A percentile compares a stretch with the other conserved stretches of the same genome.
Conservation (phyloP, 2,113 vertebrate species). For the Raja brachyura region DNA sequence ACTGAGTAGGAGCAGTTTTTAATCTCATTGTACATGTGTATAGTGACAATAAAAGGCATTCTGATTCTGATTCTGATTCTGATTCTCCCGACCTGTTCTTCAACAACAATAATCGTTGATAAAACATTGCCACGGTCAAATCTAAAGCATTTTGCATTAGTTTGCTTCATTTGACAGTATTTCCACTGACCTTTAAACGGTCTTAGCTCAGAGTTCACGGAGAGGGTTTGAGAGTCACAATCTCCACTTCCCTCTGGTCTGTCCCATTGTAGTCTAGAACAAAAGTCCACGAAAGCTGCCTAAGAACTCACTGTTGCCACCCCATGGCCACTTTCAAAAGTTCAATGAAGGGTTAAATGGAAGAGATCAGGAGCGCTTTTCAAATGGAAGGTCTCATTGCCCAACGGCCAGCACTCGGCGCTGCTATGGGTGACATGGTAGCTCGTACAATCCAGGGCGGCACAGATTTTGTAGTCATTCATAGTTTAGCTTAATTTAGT, state of each 20-base stretch:
- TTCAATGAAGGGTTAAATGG: background rate
- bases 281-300: background rate
- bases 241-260: too few relatives aligned
- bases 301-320: background rate
- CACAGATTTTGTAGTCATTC: too few relatives aligned
- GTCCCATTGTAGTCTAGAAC: background rate
- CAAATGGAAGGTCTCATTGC: background rate
- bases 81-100: background rate
- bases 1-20: too few relatives aligned
- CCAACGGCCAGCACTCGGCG: too few relatives aligned
- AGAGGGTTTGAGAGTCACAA: background rate
- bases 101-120: background rate
- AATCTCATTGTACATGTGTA: too few relatives aligned
- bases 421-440: too few relatives aligned
- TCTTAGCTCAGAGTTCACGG: background rate
- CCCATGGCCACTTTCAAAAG: background rate
- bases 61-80: too few relatives aligned
- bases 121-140: background rate
- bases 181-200: background rate
- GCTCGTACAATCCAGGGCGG: too few relatives aligned
- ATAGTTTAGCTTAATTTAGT: too few relatives aligned
- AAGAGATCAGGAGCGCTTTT: background rate
- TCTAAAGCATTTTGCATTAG: background rate
- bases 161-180: background rate
- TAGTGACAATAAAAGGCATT: too few relatives aligned